Percentiles rank a stretch among this genome's conserved stretches.
phyloP scores from a whole-genome alignment of 2,888 invertebrate species.

The Machimus atricapillus region DNA sequence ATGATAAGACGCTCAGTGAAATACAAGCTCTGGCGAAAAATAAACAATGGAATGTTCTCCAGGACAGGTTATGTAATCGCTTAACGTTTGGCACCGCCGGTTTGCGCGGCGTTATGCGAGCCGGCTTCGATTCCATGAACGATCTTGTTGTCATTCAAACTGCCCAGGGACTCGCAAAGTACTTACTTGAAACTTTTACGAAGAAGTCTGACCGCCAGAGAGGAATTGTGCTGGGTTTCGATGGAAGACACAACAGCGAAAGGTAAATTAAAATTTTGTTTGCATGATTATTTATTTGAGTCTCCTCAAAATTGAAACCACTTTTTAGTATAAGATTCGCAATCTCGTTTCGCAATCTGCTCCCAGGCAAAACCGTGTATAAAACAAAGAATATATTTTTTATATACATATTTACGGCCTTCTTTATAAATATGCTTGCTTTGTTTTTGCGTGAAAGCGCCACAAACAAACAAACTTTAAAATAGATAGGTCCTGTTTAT shows the following conservation, averaged over 20 bases:
- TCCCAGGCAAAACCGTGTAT: too few relatives aligned
- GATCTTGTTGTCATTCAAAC: constrained; percentile 97
- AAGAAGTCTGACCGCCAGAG: constrained; percentile 65
- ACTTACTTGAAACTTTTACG: constrained; percentile 70
- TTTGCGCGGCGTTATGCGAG: constrained; percentile 88
- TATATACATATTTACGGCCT: too few relatives aligned
- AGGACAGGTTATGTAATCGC: constrained; percentile 71
- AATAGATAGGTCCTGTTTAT: too few relatives aligned
- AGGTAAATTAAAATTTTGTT: constrained; percentile 66
- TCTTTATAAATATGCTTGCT: too few relatives aligned
- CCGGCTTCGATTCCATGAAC: constrained; percentile 94
- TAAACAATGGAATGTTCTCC: constrained; percentile 68
- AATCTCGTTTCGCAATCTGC: too few relatives aligned
- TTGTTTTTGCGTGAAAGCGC: too few relatives aligned
- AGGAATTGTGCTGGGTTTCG: constrained; percentile 90
- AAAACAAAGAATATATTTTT: too few relatives aligned
- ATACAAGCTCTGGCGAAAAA: constrained; percentile 68
- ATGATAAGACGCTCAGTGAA: constrained; percentile 70
- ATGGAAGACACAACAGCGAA: constrained; percentile 90
- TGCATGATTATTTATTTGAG: not conserved
- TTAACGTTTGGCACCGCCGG: constrained; percentile 94
- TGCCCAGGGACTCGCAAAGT: constrained; percentile 84
- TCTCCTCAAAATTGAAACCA: too few relatives aligned
- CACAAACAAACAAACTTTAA: too few relatives aligned
- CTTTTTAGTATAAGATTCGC: too few relatives aligned